Evolutionary conservation across 2,113 vertebrate species (phyloP).

Genomic region (Mus pahari): DNA sequence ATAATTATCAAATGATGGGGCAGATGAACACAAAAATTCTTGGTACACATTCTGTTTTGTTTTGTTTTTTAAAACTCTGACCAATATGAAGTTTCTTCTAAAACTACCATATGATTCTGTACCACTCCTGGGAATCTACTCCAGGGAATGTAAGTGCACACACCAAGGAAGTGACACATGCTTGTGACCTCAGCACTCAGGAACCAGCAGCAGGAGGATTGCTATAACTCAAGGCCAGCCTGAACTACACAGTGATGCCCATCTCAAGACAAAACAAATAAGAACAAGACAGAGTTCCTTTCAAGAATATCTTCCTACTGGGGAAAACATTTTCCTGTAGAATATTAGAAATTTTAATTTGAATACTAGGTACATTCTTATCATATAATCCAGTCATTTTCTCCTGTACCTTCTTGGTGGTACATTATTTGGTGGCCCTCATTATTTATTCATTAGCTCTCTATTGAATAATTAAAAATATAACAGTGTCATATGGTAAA

Average conservation of each 20-base stretch:
- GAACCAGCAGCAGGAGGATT: neutral
- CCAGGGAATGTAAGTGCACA: neutral
- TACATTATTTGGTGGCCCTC: neutral
- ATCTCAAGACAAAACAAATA: neutral
- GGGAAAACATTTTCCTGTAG: neutral
- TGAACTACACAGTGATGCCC: neutral
- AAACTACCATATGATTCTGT: neutral
- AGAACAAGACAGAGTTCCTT: neutral
- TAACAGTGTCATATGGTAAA: neutral
- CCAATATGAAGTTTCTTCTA: no score
- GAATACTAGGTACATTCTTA: neutral
- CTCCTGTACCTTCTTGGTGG: neutral
- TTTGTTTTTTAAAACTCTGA: neutral
- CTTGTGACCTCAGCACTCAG: neutral
- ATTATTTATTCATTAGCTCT: neutral
- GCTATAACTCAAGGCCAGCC: neutral
- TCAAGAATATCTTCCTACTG: neutral
- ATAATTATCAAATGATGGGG: neutral
- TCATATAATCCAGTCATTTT: neutral
- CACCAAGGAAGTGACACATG: neutral
- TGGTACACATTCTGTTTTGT: neutral
- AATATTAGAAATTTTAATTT: neutral
- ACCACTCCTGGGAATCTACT: neutral
- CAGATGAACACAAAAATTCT: neutral
- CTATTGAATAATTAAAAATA: neutral